Percentiles rank a stretch among this genome's conserved stretches.
Conservation (phyloP, 2,113 vertebrate species). For the Pomatostomus ruficeps region DNA sequence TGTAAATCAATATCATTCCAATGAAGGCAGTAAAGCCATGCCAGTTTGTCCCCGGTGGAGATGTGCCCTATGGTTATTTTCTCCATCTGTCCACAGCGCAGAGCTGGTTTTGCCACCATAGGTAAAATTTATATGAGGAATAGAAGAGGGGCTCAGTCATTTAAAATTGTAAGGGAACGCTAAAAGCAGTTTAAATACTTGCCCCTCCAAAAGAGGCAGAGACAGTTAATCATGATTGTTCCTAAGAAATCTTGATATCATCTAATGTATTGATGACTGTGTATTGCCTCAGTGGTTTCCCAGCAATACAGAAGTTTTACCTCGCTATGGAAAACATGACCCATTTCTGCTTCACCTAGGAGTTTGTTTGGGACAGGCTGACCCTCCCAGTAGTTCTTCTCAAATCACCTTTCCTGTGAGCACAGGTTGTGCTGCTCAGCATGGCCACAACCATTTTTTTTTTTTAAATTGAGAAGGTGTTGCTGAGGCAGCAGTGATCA, state of each 20-base stretch:
- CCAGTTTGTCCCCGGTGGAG: background rate
- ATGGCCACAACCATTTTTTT: too few species aligned
- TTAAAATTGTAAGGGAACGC: background rate
- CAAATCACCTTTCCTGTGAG: background rate
- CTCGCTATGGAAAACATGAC: background rate
- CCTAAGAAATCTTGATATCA: background rate
- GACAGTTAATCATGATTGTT: background rate
- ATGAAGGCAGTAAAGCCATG: background rate
- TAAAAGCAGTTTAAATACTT: background rate
- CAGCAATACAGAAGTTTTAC: background rate
- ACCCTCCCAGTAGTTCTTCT: background rate
- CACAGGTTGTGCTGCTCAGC: background rate
- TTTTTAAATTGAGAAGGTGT: fast-evolving
- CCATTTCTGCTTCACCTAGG: background rate
- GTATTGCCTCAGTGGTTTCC: background rate
- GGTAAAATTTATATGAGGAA: background rate
- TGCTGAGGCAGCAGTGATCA: background rate
- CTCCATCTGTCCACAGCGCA: background rate
- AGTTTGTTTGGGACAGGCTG: background rate
- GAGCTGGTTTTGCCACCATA: background rate
- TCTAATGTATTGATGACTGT: background rate
- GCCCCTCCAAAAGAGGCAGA: background rate
- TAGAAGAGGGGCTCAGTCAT: background rate
- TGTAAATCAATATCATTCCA: background rate
- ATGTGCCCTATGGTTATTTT: background rate